These are phyloP conservation scores for Sussaba pulchella DNA, from an alignment of 2,888 invertebrate genomes.

Conservation along the genomic window DNA sequence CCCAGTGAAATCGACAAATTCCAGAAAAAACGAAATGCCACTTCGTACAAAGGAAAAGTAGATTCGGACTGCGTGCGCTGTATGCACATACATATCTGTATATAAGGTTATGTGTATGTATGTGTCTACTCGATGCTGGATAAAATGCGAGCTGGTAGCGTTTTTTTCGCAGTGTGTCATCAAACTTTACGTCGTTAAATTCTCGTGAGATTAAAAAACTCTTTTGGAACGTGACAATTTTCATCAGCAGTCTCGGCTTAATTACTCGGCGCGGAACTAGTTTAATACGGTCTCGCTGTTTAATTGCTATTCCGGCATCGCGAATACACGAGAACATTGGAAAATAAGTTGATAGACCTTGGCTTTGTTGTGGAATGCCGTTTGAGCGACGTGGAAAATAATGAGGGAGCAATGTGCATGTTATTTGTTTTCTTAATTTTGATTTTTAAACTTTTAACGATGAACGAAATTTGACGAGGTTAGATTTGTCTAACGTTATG, in stretches of 20 bases:
- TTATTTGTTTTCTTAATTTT: too few relatives aligned
- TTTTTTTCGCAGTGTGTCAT: not conserved
- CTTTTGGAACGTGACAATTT: not conserved
- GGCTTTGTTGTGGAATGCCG: too few relatives aligned
- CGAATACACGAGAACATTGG: not conserved
- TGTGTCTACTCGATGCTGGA: not conserved
- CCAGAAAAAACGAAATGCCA: constrained; percentile 26
- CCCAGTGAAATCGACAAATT: constrained; percentile 41
- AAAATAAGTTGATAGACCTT: not conserved
- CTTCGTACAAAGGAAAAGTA: constrained; percentile 18
- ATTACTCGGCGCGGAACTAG: not conserved
- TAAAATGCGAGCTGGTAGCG: not conserved
- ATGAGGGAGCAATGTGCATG: not conserved
- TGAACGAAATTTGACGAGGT: too few relatives aligned
- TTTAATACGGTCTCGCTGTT: not conserved
- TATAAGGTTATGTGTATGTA: too few relatives aligned
- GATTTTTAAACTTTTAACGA: too few relatives aligned
- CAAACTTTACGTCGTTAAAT: constrained; percentile 10
- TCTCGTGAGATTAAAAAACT: constrained; percentile 13
- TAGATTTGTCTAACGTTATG: too few relatives aligned
- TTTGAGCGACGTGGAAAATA: not conserved
- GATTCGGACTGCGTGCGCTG: not conserved
- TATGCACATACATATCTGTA: too few relatives aligned
- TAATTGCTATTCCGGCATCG: not conserved
- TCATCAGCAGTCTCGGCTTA: not conserved